Percentiles rank a stretch among this genome's conserved stretches.
Conservation (phyloP, 2,797 vertebrate species). For the Alosa sapidissima region DNA sequence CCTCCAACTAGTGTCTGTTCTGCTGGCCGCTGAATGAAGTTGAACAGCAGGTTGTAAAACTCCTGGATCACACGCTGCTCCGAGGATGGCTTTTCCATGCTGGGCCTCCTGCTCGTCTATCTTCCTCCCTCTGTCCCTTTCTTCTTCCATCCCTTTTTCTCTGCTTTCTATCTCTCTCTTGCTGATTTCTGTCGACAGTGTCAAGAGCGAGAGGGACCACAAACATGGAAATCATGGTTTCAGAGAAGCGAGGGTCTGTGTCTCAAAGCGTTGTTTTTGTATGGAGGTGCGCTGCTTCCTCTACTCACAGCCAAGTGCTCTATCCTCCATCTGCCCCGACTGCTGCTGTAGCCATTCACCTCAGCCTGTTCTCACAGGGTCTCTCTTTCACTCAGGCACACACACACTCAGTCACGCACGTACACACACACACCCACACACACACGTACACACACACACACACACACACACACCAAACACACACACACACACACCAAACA, state of each 20-base stretch:
- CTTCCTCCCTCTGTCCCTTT: background rate
- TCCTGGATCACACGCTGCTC: conserved; percentile 33
- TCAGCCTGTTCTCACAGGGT: background rate
- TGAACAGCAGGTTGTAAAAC: conserved; percentile 41
- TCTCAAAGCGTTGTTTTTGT: background rate
- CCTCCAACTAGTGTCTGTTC: conserved; percentile 33
- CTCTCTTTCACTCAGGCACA: background rate
- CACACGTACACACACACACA: background rate
- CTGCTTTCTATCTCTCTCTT: conserved; percentile 19
- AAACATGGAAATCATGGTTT: conserved; percentile 4
- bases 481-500: background rate
- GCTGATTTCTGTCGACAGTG: conserved; percentile 1
- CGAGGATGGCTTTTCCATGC: background rate
- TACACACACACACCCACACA: background rate
- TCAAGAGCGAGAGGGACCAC: background rate
- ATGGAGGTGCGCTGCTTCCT: background rate
- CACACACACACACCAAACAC: background rate
- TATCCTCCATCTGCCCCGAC: background rate
- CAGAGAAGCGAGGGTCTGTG: background rate
- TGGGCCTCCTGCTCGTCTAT: conserved; percentile 21
- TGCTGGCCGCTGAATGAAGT: conserved; percentile 29
- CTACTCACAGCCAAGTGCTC: background rate
- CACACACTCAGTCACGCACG: background rate
- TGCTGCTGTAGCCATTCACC: background rate
- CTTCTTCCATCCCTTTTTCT: conserved; percentile 16